Evolutionary conservation across 1,140 invertebrate genomes (phyloP), one percentile per base, ranked within the genome.

Genomic region (Ceratitis capitata): DNA sequence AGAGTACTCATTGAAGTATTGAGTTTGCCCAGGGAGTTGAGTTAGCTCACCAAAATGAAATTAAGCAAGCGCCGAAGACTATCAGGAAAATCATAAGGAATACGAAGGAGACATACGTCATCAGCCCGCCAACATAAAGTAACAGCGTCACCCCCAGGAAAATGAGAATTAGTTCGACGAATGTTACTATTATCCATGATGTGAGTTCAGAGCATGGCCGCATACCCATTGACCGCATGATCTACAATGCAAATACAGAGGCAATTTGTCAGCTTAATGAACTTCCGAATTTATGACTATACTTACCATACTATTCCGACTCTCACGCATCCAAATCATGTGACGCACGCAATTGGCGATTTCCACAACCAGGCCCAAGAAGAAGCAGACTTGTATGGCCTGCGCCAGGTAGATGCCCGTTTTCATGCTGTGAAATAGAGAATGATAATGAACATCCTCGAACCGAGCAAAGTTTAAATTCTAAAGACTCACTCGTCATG

Each of bases 141-240:
- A 95, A 93, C 0, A 92, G 83, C 6, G 92, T 92, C n/a, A 94
- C 91, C 19, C 92, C 89, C 2, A 91, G 85, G 87, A 93, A 92
- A 4, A 95, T 93, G 39, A 93, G 89, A 6, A 89, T 82, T 42
- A 95, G 88, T 88, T 95, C 94, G 12, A 92, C 10, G 32, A 93
- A 92, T 2, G 94, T 93, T 29, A 93, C 92, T 39, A 94, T 85
- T 83, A 93, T 93, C 95, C 95, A 95, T 32, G 94, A 94, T 45
- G 95, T 85, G 10, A 94, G 93, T 87, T 95, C 94, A 32, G 93
- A 93, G 86, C 92, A 93, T 0, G 94, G 92, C 84, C 94, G 93
- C 86, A 95, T 89, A 1, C 95, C 95, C 95, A 95, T 95, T 14
- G 95, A 93, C 82, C 94, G 94, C 94, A 95, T 94, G 0, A 95